Evolutionary conservation across 2,113 vertebrate species (phyloP).

Genomic region (Acanthochromis polyacanthus): DNA sequence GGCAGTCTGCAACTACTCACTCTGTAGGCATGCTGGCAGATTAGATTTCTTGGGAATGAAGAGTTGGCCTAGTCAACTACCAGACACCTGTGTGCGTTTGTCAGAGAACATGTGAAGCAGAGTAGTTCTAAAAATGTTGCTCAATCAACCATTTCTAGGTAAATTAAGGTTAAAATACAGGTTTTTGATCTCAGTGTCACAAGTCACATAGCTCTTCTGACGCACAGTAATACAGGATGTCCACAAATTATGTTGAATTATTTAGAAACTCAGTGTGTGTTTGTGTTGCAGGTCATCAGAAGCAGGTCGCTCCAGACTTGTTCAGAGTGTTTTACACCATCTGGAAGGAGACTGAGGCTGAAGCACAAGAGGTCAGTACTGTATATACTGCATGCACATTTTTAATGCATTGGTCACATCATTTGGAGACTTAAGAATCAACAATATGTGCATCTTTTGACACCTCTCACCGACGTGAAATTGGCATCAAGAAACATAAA

Average conservation of each 20-base stretch:
- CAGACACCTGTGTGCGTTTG: conserved; percentile 11
- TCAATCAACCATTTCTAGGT: not conserved
- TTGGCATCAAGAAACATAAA: too few species aligned
- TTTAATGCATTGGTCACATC: not conserved
- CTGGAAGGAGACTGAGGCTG: conserved; percentile 96
- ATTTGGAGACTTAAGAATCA: not conserved
- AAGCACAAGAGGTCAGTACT: conserved; percentile 90
- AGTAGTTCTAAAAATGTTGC: not conserved
- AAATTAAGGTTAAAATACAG: not conserved
- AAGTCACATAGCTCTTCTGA: not conserved
- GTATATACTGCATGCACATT: not conserved
- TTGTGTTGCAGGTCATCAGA: conserved; percentile 90
- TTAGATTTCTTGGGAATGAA: not conserved
- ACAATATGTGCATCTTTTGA: too few species aligned
- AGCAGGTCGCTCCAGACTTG: conserved; percentile 94
- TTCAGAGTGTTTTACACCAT: conserved; percentile 95
- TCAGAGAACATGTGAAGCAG: not conserved
- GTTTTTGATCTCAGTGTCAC: not conserved
- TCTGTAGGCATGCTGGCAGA: conserved; percentile 13
- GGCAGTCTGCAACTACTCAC: conserved; percentile 1
- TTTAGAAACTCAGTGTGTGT: conserved; percentile 17
- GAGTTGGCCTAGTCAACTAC: not conserved
- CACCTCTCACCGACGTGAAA: too few species aligned
- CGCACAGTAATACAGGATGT: not conserved
- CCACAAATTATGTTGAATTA: not conserved